These are phyloP conservation scores for Buathra laborator DNA, from an alignment of 2,888 invertebrate genomes.

Conservation along the genomic window DNA sequence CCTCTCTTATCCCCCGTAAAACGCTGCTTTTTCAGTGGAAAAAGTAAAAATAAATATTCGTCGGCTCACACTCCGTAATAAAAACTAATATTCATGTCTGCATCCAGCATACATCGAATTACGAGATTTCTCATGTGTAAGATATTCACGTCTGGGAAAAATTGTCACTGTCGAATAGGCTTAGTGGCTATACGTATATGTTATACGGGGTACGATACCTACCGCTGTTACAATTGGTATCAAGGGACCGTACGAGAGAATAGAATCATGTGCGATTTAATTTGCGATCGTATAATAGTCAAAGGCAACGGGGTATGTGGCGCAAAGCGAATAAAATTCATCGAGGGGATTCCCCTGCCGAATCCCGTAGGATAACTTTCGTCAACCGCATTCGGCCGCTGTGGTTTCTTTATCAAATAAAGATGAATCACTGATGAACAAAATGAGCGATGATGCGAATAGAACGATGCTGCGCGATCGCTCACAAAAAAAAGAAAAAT, in stretches of 20 bases:
- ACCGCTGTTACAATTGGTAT: constrained; percentile 26
- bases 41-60: constrained; percentile 50
- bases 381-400: constrained; percentile 7
- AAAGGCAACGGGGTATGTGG: constrained; percentile 6
- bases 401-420: constrained; percentile 69
- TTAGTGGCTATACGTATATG: not conserved
- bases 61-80: constrained; percentile 29
- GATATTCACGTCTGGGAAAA: constrained; percentile 39
- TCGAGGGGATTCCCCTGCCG: constrained; percentile 4
- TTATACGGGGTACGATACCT: not conserved
- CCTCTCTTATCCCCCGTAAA: not conserved
- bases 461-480: not conserved
- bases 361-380: constrained; percentile 61
- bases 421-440: constrained; percentile 68
- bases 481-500: constrained; percentile 22
- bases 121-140: constrained; percentile 24
- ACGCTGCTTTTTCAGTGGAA: constrained; percentile 1
- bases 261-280: constrained; percentile 45
- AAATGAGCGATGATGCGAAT: constrained; percentile 66
- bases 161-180: constrained; percentile 15
- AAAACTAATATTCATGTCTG: constrained; percentile 54
- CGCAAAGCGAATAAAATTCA: constrained; percentile 45
- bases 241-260: constrained; percentile 38
- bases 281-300: constrained; percentile 42
- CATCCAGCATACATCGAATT: constrained; percentile 42